These are phyloP conservation scores for Tapera naevia DNA, from an alignment of 2,797 vertebrate species.

Conservation along the genomic window DNA sequence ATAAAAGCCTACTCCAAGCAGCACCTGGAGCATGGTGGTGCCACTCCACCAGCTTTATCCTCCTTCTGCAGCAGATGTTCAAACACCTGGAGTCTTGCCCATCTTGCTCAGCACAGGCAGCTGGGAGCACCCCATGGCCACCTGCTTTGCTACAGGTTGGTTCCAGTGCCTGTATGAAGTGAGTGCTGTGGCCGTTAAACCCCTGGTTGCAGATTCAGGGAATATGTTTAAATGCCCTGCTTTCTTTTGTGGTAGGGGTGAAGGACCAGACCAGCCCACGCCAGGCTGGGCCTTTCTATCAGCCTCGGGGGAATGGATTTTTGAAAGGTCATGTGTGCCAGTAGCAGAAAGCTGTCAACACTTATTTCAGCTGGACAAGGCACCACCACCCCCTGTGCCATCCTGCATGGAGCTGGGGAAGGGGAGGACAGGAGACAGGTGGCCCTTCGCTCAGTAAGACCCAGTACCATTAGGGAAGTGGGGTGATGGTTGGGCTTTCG, in stretches of 20 bases:
- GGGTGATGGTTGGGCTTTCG: accelerated
- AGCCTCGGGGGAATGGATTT: background rate
- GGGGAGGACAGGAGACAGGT: background rate
- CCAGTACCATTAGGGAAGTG: accelerated
- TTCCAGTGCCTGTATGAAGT: accelerated
- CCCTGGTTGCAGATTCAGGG: no score
- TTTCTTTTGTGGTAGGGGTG: background rate
- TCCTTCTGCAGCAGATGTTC: background rate
- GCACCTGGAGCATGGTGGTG: background rate
- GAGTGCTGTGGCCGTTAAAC: accelerated
- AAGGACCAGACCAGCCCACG: background rate
- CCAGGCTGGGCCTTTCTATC: no score
- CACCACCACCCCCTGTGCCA: accelerated
- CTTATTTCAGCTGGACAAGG: background rate
- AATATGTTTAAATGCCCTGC: background rate
- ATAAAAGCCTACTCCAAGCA: accelerated
- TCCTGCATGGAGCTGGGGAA: background rate
- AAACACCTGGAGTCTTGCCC: accelerated
- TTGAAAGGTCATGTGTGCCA: background rate
- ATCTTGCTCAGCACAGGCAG: background rate
- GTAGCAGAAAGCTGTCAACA: background rate
- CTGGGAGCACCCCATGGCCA: accelerated
- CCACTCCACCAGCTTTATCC: background rate
- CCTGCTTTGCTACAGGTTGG: accelerated
- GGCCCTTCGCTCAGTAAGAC: accelerated